A percentile compares a stretch with the other conserved stretches of the same genome.
Conservation (phyloP, 2,888 invertebrate genomes). For the Meta bourneti region DNA sequence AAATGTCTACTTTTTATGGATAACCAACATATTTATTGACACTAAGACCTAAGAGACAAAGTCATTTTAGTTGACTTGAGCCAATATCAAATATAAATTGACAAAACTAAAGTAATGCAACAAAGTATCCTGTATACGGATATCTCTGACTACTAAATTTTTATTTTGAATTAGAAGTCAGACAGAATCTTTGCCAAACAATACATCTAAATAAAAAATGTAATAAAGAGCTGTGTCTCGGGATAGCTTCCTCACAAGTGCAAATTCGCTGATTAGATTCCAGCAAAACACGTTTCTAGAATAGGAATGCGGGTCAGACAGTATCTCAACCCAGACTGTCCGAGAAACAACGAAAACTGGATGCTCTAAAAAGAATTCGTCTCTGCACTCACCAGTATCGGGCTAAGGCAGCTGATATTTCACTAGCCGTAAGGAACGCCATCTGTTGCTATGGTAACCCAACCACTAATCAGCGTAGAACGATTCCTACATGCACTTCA, state of each 20-base stretch:
- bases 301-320: neutral
- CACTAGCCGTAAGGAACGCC: conserved; percentile 48
- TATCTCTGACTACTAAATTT: no score
- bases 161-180: no score
- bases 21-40: no score
- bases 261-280: neutral
- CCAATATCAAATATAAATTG: no score
- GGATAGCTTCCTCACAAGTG: neutral
- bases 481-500: conserved; percentile 57
- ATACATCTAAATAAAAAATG: neutral
- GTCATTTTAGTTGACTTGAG: no score
- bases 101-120: no score
- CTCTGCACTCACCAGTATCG: conserved; percentile 37
- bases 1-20: no score
- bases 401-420: conserved; percentile 44
- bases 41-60: no score
- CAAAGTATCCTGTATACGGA: no score
- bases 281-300: neutral
- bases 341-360: neutral
- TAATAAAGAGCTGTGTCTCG: neutral
- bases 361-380: conserved; percentile 19
- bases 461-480: conserved; percentile 58
- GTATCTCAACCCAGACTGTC: neutral
- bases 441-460: conserved; percentile 55
- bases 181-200: no score